Evolutionary conservation across 2,797 vertebrate genomes (phyloP).

Genomic region (Hypotaenidia okinawae): DNA sequence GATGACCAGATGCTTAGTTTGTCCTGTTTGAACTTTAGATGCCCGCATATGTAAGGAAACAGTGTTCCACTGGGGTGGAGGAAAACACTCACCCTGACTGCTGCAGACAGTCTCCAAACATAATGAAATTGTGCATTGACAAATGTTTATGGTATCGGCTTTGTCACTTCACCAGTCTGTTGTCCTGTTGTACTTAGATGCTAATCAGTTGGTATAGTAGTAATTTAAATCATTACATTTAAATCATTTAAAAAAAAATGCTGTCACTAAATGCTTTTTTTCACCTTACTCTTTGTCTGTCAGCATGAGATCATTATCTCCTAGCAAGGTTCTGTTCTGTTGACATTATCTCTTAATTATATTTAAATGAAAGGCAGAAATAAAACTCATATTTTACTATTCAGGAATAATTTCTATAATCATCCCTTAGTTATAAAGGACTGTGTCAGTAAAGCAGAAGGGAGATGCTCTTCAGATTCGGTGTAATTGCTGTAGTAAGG

Average conservation of each 20-base stretch:
- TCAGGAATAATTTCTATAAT: slow-evolving; percentile 12
- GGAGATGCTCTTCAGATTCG: neutral
- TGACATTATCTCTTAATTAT: slow-evolving; percentile 61
- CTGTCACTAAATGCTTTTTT: slow-evolving; percentile 30
- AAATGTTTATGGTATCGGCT: neutral
- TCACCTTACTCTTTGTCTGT: slow-evolving; percentile 45
- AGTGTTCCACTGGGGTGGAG: accelerated
- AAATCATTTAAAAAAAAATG: neutral
- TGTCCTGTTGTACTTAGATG: neutral
- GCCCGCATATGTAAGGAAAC: neutral
- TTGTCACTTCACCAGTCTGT: neutral
- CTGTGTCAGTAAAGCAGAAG: slow-evolving; percentile 15
- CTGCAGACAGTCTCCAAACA: neutral
- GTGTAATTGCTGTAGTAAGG: neutral
- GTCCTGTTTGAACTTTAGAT: neutral
- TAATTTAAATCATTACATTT: neutral
- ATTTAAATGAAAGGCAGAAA: slow-evolving; percentile 28
- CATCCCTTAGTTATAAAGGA: slow-evolving; percentile 11
- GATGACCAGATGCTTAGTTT: neutral
- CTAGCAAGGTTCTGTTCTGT: slow-evolving; percentile 42
- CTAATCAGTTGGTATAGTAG: neutral
- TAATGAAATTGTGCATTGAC: neutral
- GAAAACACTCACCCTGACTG: neutral
- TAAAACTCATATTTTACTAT: neutral
- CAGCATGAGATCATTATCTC: slow-evolving; percentile 59